A percentile compares a stretch with the other conserved stretches of the same genome.
Evolutionary conservation across 2,113 vertebrate genomes (phyloP).

Genomic region (Bujurquina vittata): DNA sequence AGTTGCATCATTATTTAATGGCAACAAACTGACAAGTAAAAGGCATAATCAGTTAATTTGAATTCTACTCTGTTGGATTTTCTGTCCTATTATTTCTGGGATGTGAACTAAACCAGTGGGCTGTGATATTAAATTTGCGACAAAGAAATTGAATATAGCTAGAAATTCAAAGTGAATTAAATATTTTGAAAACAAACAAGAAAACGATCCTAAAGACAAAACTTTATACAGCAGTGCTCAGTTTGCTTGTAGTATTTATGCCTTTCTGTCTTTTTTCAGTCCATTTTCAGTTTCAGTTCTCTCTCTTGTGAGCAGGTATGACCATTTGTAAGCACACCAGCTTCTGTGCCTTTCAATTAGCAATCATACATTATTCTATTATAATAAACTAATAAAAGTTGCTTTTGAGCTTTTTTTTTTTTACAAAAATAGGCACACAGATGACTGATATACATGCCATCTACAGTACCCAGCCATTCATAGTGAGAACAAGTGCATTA

Average conservation of each 20-base stretch:
- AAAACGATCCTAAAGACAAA: not conserved
- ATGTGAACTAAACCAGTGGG: not conserved
- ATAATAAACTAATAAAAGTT: too few species aligned
- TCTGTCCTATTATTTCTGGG: not conserved
- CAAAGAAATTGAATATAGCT: not conserved
- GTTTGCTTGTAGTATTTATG: not conserved
- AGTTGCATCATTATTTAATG: conserved; percentile 7
- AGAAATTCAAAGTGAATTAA: not conserved
- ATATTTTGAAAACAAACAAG: not conserved
- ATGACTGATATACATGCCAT: conserved; percentile 3
- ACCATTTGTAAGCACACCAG: not conserved
- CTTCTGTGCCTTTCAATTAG: not conserved
- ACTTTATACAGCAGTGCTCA: not conserved
- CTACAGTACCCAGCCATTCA: not conserved
- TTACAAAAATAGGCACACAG: not conserved
- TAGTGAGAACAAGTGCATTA: conserved; percentile 32
- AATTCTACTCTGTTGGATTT: not conserved
- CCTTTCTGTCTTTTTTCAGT: not conserved
- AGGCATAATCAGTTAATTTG: conserved; percentile 16
- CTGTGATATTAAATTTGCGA: not conserved
- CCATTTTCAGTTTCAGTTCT: not conserved
- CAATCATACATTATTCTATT: not conserved
- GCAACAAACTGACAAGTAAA: conserved; percentile 15
- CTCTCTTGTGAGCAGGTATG: not conserved
- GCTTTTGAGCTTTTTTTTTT: too few species aligned